Evolutionary conservation across 2,113 vertebrate species (phyloP).

Genomic region (Colossoma macropomum): DNA sequence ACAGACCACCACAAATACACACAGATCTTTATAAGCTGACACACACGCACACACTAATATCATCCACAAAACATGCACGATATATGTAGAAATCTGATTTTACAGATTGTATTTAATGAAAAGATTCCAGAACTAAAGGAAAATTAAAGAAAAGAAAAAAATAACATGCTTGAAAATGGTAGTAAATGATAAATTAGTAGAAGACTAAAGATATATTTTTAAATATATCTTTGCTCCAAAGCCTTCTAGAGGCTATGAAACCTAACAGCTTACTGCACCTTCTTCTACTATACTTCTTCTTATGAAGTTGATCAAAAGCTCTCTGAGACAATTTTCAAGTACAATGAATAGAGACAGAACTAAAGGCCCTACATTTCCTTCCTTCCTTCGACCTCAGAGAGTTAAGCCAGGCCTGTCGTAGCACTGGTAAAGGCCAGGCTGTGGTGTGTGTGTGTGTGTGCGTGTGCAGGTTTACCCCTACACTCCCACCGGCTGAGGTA

Average conservation of each 20-base stretch:
- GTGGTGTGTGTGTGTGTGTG: conserved; percentile 2
- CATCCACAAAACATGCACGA: neutral
- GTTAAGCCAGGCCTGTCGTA: neutral
- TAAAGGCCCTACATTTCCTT: neutral
- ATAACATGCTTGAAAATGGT: too few relatives aligned
- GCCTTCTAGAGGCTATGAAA: neutral
- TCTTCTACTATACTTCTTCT: neutral
- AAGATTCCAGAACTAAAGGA: too few relatives aligned
- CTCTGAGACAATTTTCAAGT: neutral
- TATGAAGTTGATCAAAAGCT: neutral
- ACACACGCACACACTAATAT: conserved; percentile 29
- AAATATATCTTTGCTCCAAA: neutral
- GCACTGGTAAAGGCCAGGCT: neutral
- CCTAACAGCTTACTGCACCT: neutral
- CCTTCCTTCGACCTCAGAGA: neutral
- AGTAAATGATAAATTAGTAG: neutral
- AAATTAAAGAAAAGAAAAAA: too few relatives aligned
- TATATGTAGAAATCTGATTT: too few relatives aligned
- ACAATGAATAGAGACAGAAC: neutral
- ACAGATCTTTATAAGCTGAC: conserved; percentile 22
- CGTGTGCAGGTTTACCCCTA: conserved; percentile 6
- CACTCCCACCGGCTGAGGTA: conserved; percentile 83
- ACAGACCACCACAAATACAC: conserved; percentile 47
- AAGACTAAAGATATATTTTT: neutral
- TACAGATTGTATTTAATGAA: too few relatives aligned